Evolutionary conservation across 2,113 vertebrate species (phyloP).

Genomic region (Eolophus roseicapilla): DNA sequence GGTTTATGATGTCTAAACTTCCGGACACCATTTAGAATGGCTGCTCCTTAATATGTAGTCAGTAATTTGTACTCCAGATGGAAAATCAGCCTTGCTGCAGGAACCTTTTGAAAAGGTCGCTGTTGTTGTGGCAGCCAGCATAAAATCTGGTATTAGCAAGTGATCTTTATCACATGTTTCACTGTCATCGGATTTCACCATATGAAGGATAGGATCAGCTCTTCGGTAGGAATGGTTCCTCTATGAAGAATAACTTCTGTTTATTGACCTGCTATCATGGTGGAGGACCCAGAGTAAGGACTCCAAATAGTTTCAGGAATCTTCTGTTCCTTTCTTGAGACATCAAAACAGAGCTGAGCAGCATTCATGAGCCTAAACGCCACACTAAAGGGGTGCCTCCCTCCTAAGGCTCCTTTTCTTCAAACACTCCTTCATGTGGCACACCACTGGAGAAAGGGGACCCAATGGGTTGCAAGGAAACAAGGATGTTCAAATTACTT

Average conservation of each 20-base stretch:
- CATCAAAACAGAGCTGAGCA: background rate
- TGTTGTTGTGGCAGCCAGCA: background rate
- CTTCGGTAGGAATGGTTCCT: background rate
- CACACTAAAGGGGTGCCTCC: background rate
- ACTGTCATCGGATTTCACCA: background rate
- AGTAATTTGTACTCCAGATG: background rate
- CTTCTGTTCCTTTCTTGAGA: background rate
- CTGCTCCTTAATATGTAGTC: background rate
- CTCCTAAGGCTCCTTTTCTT: background rate
- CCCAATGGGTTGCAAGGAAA: background rate
- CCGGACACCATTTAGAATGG: background rate
- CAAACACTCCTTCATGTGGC: accelerated
- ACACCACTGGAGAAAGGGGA: background rate
- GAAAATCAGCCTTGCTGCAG: background rate
- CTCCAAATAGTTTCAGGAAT: background rate
- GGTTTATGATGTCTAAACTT: background rate
- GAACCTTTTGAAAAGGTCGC: background rate
- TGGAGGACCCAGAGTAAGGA: background rate
- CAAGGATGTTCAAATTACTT: background rate
- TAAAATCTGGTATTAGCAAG: background rate
- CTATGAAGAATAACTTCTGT: background rate
- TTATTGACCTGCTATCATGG: background rate
- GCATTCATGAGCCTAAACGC: background rate
- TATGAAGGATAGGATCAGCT: background rate
- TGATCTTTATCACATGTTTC: background rate